Conservation (phyloP, 2,888 invertebrate genomes). For the Scaptodrosophila latifasciaeformis region DNA sequence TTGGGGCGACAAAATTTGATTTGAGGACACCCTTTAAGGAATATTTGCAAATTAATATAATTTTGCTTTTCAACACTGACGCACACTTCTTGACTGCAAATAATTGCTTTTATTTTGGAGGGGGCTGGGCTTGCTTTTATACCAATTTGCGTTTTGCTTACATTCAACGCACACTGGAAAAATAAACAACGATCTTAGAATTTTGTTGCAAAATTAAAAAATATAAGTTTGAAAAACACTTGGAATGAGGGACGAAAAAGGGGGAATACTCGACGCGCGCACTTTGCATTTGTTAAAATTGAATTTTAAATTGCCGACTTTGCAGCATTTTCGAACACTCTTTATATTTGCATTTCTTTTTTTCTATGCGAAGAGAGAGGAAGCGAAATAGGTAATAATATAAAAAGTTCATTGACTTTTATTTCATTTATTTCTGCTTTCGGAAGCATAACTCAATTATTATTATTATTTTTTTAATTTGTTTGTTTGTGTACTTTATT, state of each 20-base stretch:
- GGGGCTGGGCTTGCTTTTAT: conserved; percentile 18
- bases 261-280: conserved; percentile 62
- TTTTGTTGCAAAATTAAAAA: conserved; percentile 57
- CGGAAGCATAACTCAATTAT: no score
- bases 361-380: background rate
- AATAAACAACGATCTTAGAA: conserved; percentile 44
- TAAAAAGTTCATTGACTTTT: conserved; percentile 52
- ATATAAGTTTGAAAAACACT: conserved; percentile 64
- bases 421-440: background rate
- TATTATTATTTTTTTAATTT: background rate
- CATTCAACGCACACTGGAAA: conserved; percentile 42
- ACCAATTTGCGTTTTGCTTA: conserved; percentile 20
- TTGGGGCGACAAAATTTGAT: no score
- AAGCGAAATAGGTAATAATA: no score
- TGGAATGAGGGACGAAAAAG: conserved; percentile 23
- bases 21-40: no score
- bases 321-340: conserved; percentile 60
- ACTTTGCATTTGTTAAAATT: conserved; percentile 28
- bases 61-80: conserved; percentile 30
- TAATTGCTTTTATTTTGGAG: background rate
- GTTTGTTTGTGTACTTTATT: no score
- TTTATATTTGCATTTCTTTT: conserved; percentile 16
- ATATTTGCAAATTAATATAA: no score
- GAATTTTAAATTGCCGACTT: conserved; percentile 4
- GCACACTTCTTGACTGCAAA: conserved; percentile 31